Base-by-base conservation (phyloP, 2,888 invertebrate genomes). In the Parnassius orleans region DNA sequence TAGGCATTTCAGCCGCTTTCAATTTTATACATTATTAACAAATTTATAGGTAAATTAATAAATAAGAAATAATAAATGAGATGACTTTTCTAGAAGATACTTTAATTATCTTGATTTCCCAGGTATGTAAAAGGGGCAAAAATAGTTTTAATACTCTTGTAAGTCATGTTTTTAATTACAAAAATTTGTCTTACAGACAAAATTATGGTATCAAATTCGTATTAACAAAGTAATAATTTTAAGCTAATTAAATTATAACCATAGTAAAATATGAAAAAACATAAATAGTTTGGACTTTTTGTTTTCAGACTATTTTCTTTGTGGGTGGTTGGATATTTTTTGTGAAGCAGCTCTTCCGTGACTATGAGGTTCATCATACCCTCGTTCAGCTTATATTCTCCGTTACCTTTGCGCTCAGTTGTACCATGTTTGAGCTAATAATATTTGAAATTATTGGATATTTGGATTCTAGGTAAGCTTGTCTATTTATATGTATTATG, bases 401-500 rank as follows among this genome's bases (percentile, higher is more conserved):
- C 0, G 93, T 96, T 41, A 99, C 98, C 46, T 98, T 99, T 81
- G 96, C 99, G 0, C 92, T 99, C 14, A 99, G 99, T 33, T 98
- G 99, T 79, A 98, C 98, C 2, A 98, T 99, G 98, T 99, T 99
- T 87, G 99, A 99, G 84, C 92, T 99, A 63, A 99, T 99, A 66
- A 99, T 99, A 80, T 99, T 99, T 91, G 99, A 99, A 93, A 99
- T 99, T 71, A 93, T 99, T 65, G 98, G 97, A 43, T 94, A 98
- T 69, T 91, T 99, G 68, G 98, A 98, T 81, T 94, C 97, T 19
- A 96, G 96, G 96, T 98, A 93, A 72, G 65, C 60, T 3, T 51
- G 7, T 33, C 7, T 7, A 33, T 33, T 7, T 33, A 33, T 7
- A 33, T 33, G 33, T 33, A 7, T 1, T 33, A 5, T 33, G 33